Evolutionary conservation across 2,797 vertebrate species (phyloP).

Genomic region (Malurus leucopterus): DNA sequence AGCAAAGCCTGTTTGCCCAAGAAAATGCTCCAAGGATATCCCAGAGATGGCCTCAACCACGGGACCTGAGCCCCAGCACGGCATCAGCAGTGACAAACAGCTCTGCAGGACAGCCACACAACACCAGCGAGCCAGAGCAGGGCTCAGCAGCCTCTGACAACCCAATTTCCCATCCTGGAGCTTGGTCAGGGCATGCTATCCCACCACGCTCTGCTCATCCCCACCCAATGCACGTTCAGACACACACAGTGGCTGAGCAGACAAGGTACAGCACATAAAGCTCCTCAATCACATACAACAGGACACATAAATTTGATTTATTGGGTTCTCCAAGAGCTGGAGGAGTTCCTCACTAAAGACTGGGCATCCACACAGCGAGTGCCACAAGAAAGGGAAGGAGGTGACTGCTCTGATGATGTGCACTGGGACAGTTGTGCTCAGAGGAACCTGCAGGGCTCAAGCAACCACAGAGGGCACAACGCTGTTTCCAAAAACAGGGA

Average conservation of each 20-base stretch:
- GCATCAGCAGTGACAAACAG: not conserved
- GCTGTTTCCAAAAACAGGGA: not conserved
- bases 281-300: not conserved
- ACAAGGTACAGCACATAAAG: not conserved
- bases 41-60: not conserved
- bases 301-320: not conserved
- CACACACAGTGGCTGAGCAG: not conserved
- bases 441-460: not conserved
- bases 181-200: not conserved
- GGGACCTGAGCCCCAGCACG: not conserved
- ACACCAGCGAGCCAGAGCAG: not conserved
- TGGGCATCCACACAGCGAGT: rapidly evolving
- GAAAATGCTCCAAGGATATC: not conserved
- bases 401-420: not conserved
- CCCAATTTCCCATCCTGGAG: not conserved
- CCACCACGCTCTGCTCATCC: not conserved
- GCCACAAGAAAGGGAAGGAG: not conserved
- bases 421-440: not conserved
- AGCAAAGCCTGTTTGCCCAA: not conserved
- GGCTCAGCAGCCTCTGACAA: not conserved
- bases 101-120: not conserved
- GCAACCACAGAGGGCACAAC: rapidly evolving
- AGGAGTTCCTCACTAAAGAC: not conserved
- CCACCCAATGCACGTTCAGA: not conserved
- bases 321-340: not conserved